Evolutionary conservation across 1,140 invertebrate genomes (phyloP), one percentile per base, ranked within the genome.

Genomic region (Bombus turneri): DNA sequence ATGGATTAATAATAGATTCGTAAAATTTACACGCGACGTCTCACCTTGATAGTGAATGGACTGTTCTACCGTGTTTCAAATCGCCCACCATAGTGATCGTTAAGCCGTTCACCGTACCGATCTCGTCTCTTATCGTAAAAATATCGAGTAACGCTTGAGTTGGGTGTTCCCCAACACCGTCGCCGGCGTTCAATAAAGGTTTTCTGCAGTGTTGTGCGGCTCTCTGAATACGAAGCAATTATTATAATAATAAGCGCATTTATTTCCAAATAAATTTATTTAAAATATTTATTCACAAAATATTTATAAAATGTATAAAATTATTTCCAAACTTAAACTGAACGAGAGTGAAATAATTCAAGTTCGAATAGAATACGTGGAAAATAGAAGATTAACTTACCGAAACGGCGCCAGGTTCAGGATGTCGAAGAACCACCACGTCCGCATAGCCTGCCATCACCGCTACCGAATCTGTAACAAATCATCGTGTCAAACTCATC

Each of bases 51-150:
- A 99, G 95, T 0, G 99, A 99, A 95, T 99, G 99, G 0, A 99
- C 99, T 4, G 99, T 99, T 71, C 99, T 96, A 10, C 99, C 99
- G 95, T 99, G 98, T 93, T 99, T 99, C 86, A 99, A 95, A 95
- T 99, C 99, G 15, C 99, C 99, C 73, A 99, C 96, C 97, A 98
- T 97, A 10, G 98, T 98, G 74, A 98, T 98, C 0, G 98, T 99
- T 3, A 99, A 95, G 0, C 98, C 98, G 93, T 99, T 99, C 0
- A 99, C 99, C 0, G 99, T 99, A 86, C 99, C 99, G 88, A 99
- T 99, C 96, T 99, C 99, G 95, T 99, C 98, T 92, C 99, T 96
- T 90, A 99, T 99, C 31, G 99, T 99, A 92, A 99, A 99, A 13
- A 99, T 97, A 95, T 99, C 99, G 2, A 99, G 95, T 28, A 99